Percentiles rank a stretch among this genome's conserved stretches.
phyloP scores from a whole-genome alignment of 2,888 invertebrate species.

The Anthoptus insignis region DNA sequence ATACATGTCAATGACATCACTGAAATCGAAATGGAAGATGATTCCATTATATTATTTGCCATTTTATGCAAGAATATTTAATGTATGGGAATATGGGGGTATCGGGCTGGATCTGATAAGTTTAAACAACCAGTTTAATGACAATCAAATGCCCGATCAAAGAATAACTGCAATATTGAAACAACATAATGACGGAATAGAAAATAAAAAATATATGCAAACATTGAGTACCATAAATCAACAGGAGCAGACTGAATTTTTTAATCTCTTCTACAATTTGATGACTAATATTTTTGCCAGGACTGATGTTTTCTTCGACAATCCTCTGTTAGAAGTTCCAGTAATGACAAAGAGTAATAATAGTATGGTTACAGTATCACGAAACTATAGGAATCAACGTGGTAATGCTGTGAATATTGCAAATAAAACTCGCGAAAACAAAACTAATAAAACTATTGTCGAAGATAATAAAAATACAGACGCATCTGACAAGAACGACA shows the following conservation, averaged over 20 bases:
- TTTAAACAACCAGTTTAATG: slow-evolving; percentile 60
- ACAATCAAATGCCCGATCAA: slow-evolving; percentile 54
- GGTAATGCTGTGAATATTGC: neutral
- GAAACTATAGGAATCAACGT: slow-evolving; percentile 25
- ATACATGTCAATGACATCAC: slow-evolving; percentile 81
- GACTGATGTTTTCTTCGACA: slow-evolving; percentile 61
- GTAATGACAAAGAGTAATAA: slow-evolving; percentile 6
- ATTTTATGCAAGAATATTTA: slow-evolving; percentile 82
- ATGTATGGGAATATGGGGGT: slow-evolving; percentile 86
- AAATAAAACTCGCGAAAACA: neutral
- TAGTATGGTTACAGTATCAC: neutral
- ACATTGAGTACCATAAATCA: slow-evolving; percentile 61
- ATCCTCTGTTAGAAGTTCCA: slow-evolving; percentile 5
- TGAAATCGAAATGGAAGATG: slow-evolving; percentile 78
- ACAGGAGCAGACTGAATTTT: slow-evolving; percentile 64
- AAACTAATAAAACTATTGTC: neutral
- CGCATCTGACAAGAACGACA: neutral
- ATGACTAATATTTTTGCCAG: slow-evolving; percentile 64
- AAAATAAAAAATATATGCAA: slow-evolving; percentile 62
- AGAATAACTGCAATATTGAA: slow-evolving; percentile 64
- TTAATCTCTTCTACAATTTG: slow-evolving; percentile 59
- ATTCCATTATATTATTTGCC: slow-evolving; percentile 73
- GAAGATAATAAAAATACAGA: neutral
- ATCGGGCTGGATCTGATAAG: slow-evolving; percentile 70
- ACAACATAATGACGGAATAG: slow-evolving; percentile 73